A percentile compares a stretch with the other conserved stretches of the same genome.
Conservation (phyloP, 2,113 vertebrate genomes). For the Nannospalax galili region DNA sequence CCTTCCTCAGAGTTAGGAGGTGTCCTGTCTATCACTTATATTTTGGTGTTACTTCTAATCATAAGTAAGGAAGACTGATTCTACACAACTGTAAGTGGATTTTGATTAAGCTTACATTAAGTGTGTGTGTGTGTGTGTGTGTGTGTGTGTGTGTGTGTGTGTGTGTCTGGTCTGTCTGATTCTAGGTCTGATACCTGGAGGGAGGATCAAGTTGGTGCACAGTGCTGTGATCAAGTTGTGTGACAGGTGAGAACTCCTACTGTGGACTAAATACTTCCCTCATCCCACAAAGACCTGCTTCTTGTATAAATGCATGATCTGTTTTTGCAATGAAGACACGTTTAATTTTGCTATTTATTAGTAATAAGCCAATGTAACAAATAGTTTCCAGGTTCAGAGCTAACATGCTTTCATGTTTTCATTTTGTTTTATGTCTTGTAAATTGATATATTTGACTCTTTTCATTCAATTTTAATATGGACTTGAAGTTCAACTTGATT, state of each 20-base stretch:
- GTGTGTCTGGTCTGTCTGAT: neutral
- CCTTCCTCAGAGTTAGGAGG: fast-evolving
- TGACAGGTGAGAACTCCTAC: slow-evolving; percentile 85
- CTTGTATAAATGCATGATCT: neutral
- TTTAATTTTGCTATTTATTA: neutral
- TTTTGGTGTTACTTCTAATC: neutral
- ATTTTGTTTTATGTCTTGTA: neutral
- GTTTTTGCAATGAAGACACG: neutral
- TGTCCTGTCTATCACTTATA: neutral
- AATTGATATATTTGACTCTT: neutral
- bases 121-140: too few species aligned
- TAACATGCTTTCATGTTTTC: neutral
- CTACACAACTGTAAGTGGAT: neutral
- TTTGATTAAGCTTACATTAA: neutral
- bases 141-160: neutral
- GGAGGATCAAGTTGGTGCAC: slow-evolving; percentile 95
- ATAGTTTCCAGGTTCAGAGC: neutral
- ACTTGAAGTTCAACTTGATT: slow-evolving; percentile 9
- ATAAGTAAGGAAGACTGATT: neutral
- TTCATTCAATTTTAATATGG: neutral
- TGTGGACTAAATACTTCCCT: neutral
- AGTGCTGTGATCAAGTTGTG: slow-evolving; percentile 88
- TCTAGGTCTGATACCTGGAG: slow-evolving; percentile 94
- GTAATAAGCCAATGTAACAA: neutral
- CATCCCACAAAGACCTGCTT: neutral